These are phyloP conservation scores for Anguilla obscura DNA, from an alignment of 2,797 vertebrate species.

Conservation along the genomic window DNA sequence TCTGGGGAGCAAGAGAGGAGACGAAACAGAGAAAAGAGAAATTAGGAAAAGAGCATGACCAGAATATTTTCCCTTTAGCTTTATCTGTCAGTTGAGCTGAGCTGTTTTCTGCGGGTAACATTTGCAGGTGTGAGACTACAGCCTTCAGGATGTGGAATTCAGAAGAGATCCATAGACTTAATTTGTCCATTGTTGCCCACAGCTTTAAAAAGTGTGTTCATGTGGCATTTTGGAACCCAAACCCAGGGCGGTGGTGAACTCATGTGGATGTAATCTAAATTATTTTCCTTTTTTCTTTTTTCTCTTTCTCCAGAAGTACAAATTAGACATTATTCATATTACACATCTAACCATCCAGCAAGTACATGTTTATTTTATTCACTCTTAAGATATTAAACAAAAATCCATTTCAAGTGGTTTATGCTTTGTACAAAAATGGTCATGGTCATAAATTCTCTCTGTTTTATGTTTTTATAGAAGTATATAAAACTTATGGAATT, in stretches of 20 bases:
- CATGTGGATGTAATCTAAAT: not conserved
- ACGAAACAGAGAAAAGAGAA: slow-evolving; percentile 80
- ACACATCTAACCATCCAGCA: not conserved
- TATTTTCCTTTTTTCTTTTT: not conserved
- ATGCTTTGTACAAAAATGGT: slow-evolving; percentile 2
- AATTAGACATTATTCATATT: not conserved
- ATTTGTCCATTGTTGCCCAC: slow-evolving; percentile 37
- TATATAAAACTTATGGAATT: slow-evolving; percentile 13
- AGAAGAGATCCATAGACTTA: slow-evolving; percentile 27
- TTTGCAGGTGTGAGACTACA: slow-evolving; percentile 33
- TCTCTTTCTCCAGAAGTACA: not conserved
- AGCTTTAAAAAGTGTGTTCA: slow-evolving; percentile 34
- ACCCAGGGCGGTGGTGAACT: slow-evolving; percentile 1
- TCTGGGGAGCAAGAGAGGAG: slow-evolving; percentile 75
- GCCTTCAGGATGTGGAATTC: slow-evolving; percentile 29
- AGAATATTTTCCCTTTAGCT: slow-evolving; percentile 72
- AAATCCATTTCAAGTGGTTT: slow-evolving; percentile 7
- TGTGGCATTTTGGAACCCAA: slow-evolving; percentile 8
- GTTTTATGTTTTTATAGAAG: slow-evolving; percentile 4
- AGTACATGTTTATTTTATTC: slow-evolving; percentile 21
- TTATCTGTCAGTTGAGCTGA: slow-evolving; percentile 64
- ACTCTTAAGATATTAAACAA: not conserved
- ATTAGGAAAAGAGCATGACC: slow-evolving; percentile 77
- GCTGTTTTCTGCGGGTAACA: slow-evolving; percentile 44
- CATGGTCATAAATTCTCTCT: not conserved